Conservation (phyloP, 2,888 invertebrate species). For the Macrosiphum euphorbiae region DNA sequence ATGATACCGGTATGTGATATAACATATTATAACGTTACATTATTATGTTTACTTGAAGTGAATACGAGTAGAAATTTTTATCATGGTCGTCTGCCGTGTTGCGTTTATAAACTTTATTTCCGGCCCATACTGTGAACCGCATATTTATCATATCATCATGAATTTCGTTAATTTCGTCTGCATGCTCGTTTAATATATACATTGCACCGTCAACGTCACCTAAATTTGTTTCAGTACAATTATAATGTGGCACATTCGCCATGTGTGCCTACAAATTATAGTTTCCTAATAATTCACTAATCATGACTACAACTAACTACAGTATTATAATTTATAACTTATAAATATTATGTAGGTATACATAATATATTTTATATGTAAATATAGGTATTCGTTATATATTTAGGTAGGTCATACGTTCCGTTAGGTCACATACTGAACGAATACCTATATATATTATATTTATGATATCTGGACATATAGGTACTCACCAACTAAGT, state of each 20-base stretch:
- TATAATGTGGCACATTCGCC: not conserved
- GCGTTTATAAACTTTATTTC: not conserved
- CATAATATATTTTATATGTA: not conserved
- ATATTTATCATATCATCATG: not conserved
- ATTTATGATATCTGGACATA: not conserved
- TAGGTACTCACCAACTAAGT: constrained; percentile 30
- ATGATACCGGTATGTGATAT: not conserved
- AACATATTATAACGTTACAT: not conserved
- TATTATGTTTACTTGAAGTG: constrained; percentile 7
- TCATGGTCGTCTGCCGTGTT: constrained; percentile 29
- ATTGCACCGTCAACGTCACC: not conserved
- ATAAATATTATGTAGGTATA: too few relatives aligned
- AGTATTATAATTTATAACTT: too few relatives aligned
- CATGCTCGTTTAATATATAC: not conserved
- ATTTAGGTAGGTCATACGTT: too few relatives aligned
- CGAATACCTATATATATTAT: too few relatives aligned
- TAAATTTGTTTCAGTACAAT: not conserved
- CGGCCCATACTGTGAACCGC: not conserved
- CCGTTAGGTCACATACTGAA: too few relatives aligned
- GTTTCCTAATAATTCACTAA: not conserved
- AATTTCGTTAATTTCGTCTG: not conserved
- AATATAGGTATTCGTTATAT: too few relatives aligned
- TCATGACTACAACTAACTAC: too few relatives aligned
- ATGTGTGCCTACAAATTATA: not conserved
- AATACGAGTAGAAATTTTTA: constrained; percentile 32